Base-by-base conservation (phyloP, 1,140 invertebrate species). In the Drosophila navojoa region DNA sequence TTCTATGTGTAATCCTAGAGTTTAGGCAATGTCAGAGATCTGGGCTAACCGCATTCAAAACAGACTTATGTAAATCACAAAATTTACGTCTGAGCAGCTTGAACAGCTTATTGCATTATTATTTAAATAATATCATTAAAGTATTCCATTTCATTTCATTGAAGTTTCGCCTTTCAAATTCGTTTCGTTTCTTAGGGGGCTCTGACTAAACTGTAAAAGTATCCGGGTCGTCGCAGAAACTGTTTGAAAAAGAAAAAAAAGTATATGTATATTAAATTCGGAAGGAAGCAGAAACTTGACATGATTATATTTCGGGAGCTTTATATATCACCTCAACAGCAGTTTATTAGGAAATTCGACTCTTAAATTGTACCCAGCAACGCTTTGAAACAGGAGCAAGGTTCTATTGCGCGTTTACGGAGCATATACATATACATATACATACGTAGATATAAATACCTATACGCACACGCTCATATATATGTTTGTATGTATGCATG, bases 181-280 rank as follows among this genome's bases (percentile, higher is more conserved):
- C 11, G 35, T 2, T 1, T 11, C 11, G 35, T 2, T 13, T 11
- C 45, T 50, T 4, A 73, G 60, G 44, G 70, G 29, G 50, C 63
- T 77, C 42, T 55, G 44, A 22, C 47, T 40, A 13, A 38, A 7
- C 7, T 58, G 11, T 57, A 57, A 54, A 69, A 47, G 59, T 44
- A 45, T 50, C 11, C 27, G 40, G 2, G 4, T 35, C 49, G 7
- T 35, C 6, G 11, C 11, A 38, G n/a, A 38, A 19, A 19, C 19
- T 29, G 6, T 32, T 5, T 16, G 2, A 16, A 25, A 45, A 32
- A 32, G 0, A 4, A 16, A 25, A 45, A 32, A 32, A 1, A 22
- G 1, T 32, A 32, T 38, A 16, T 16, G 25, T 0, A 32, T 32
- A 32, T 44, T 45, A 42, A 25, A 67, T 16, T 45, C 16, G 40